These are phyloP conservation scores for Cyprinodon tularosa DNA, from an alignment of 2,113 vertebrate species.

Conservation along the genomic window DNA sequence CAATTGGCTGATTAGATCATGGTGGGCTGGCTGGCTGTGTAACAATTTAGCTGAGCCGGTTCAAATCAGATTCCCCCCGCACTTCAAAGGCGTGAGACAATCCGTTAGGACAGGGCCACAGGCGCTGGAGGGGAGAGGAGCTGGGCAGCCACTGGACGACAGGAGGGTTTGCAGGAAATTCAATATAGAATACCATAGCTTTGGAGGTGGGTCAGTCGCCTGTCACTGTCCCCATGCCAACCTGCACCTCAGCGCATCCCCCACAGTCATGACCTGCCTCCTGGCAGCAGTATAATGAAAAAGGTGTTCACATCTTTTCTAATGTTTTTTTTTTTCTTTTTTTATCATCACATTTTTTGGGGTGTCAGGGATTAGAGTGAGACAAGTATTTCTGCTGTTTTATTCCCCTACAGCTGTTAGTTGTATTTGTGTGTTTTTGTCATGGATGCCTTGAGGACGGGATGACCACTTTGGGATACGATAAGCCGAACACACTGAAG, in stretches of 20 bases:
- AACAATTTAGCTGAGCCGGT: conserved; percentile 81
- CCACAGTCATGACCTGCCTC: conserved; percentile 72
- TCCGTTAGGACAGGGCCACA: conserved; percentile 83
- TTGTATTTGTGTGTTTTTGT: conserved; percentile 57
- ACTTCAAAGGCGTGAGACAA: conserved; percentile 81
- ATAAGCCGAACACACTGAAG: conserved; percentile 42
- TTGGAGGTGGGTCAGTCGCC: conserved; percentile 75
- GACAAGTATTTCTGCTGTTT: neutral
- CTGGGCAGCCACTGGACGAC: conserved; percentile 56
- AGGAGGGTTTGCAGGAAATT: conserved; percentile 73
- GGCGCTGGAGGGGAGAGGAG: conserved; percentile 60
- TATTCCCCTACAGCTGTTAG: conserved; percentile 29
- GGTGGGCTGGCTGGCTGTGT: conserved; percentile 73
- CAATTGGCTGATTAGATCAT: conserved; percentile 81
- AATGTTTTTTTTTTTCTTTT: conserved; percentile 36
- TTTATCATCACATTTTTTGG: conserved; percentile 41
- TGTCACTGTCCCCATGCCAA: conserved; percentile 81
- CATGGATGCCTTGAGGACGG: conserved; percentile 61
- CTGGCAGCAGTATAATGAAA: conserved; percentile 47
- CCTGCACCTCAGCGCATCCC: conserved; percentile 66
- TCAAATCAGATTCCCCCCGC: conserved; percentile 78
- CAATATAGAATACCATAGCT: conserved; percentile 81
- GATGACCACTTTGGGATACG: conserved; percentile 43
- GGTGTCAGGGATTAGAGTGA: conserved; percentile 65
- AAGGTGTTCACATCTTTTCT: conserved; percentile 34